Base-by-base conservation (phyloP, 1,140 invertebrate species). In the Eciton burchellii region DNA sequence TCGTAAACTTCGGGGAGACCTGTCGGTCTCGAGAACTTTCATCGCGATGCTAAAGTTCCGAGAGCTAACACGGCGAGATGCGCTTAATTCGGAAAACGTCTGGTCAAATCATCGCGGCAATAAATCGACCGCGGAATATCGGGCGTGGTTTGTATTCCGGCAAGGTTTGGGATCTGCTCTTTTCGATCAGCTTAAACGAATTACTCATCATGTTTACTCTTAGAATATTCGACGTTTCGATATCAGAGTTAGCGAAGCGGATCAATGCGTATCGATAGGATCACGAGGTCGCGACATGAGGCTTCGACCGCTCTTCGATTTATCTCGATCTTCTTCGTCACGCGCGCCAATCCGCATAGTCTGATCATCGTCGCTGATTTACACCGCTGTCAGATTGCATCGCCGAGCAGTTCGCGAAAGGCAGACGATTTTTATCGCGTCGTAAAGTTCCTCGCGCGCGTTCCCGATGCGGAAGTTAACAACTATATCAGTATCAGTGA, bases 251-350 rank as follows among this genome's bases (percentile, higher is more conserved):
- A n/a, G n/a, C n/a, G n/a, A n/a, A 12, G 24, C 65, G 5, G 49
- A 57, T 68, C 12, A n/a, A n/a, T n/a, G 54, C 65, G 26, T 63
- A 79, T 71, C 41, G 57, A 71, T 57, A 81, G 57, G 52, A 35
- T 79, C 56, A 79, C 62, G 24, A 81, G 65, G 57, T 47, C n/a
- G 41, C 16, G 52, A 81, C 71, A 71, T 70, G 21, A 21, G 19
- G 12, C 35, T 35, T 35, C 6, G 35, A n/a, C n/a, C 35, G 6
- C 6, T 35, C 35, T 35, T 35, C 35, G 35, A 35, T 35, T 35
- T 35, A 35, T 35, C 35, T 35, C 6, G 2, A 35, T 35, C 35
- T n/a, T n/a, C n/a, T n/a, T n/a, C n/a, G n/a, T n/a, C n/a, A n/a
- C n/a, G n/a, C n/a, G n/a, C 11, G 24, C 21, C 3, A 63, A 79